phyloP scores from a whole-genome alignment of 1,140 invertebrate genomes.

The Drosophila hydei region DNA sequence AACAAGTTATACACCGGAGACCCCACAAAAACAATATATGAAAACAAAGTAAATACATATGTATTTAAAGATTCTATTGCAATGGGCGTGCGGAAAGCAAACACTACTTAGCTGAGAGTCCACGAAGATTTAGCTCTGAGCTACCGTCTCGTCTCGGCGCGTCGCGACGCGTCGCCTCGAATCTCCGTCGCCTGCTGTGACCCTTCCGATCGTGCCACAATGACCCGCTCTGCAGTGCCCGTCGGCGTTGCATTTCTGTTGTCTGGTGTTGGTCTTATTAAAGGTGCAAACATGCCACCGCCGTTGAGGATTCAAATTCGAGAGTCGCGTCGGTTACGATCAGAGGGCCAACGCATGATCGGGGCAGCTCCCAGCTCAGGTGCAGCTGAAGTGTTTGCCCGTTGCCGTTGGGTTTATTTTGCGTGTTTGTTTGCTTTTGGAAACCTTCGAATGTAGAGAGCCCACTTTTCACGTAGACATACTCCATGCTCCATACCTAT shows the following conservation, averaged over 20 bases:
- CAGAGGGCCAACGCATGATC: constrained; percentile 43
- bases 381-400: constrained; percentile 64
- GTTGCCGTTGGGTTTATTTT: constrained; percentile 63
- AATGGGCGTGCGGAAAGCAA: constrained; percentile 38
- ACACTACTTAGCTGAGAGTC: constrained; percentile 33
- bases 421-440: constrained; percentile 64
- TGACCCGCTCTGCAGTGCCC: constrained; percentile 32
- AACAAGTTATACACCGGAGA: constrained; percentile 5
- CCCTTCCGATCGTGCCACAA: constrained; percentile 34
- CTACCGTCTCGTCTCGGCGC: constrained; percentile 6
- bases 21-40: constrained; percentile 8
- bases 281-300: constrained; percentile 82
- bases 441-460: constrained; percentile 60
- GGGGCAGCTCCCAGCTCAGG: constrained; percentile 37
- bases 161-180: neutral
- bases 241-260: constrained; percentile 54
- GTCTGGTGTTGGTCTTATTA: constrained; percentile 77
- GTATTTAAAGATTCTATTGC: constrained; percentile 42
- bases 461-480: constrained; percentile 24
- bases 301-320: constrained; percentile 55
- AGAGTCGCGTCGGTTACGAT: constrained; percentile 69
- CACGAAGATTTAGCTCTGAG: constrained; percentile 14
- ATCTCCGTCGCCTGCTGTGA: constrained; percentile 11
- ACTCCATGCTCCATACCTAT: neutral
- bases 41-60: constrained; percentile 31